A percentile compares a stretch with the other conserved stretches of the same genome.
Evolutionary conservation across 2,797 vertebrate species (phyloP).

Genomic region (Toxotes lorentzi): DNA sequence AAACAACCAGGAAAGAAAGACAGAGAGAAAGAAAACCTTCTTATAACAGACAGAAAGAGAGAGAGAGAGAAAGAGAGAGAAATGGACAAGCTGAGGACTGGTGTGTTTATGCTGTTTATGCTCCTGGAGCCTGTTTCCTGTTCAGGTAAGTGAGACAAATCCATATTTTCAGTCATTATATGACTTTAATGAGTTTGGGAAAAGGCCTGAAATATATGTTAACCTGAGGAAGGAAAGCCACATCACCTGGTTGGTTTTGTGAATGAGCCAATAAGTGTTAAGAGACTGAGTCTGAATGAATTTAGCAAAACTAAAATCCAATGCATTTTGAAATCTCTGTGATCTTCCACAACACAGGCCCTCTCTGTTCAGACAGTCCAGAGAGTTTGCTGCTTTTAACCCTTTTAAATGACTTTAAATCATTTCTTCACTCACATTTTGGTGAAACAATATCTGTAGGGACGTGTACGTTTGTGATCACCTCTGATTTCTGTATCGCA

Average conservation of each 20-base stretch:
- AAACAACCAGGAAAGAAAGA: slow-evolving; percentile 11
- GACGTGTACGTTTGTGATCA: background rate
- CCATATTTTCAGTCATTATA: background rate
- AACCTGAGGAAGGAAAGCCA: background rate
- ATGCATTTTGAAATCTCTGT: background rate
- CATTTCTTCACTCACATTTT: background rate
- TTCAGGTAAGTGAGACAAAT: slow-evolving; percentile 51
- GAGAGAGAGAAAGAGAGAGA: background rate
- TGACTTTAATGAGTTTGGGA: background rate
- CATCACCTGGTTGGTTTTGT: background rate
- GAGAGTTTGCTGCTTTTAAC: background rate
- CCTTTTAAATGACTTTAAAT: background rate
- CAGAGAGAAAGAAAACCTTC: slow-evolving; percentile 10
- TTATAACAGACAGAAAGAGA: background rate
- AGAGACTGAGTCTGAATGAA: background rate
- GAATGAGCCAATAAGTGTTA: background rate
- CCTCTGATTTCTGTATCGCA: background rate
- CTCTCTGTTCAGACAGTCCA: no score
- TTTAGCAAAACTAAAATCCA: background rate
- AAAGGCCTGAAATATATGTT: background rate
- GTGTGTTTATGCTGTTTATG: slow-evolving; percentile 47
- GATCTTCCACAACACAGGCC: background rate
- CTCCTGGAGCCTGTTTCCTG: slow-evolving; percentile 53
- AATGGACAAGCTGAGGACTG: slow-evolving; percentile 53
- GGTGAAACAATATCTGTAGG: background rate